These are phyloP conservation scores for Helobdella robusta DNA, from an alignment of 2,888 invertebrate species.

Conservation along the genomic window DNA sequence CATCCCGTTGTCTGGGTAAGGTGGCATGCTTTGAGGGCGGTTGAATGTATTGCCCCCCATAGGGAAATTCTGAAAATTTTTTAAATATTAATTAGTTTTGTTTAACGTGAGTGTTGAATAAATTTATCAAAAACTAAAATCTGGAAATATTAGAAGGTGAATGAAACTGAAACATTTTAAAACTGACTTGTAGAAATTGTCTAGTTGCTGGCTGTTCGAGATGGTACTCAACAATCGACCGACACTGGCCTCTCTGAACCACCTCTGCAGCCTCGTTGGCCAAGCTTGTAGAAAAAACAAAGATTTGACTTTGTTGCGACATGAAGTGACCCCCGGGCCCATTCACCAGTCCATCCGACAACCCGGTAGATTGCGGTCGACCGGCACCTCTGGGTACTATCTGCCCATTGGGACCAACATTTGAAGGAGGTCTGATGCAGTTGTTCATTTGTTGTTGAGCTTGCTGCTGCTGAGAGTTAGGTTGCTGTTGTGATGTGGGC, in stretches of 20 bases:
- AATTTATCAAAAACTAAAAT: neutral
- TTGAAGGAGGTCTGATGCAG: constrained; percentile 20
- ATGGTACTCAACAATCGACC: constrained; percentile 85
- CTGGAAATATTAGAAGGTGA: neutral
- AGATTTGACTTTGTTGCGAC: constrained; percentile 80
- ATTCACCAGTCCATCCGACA: constrained; percentile 16
- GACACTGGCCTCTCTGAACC: constrained; percentile 76
- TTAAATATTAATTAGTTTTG: neutral
- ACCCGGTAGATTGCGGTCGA: constrained; percentile 20
- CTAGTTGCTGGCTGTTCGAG: constrained; percentile 86
- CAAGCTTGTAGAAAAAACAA: constrained; percentile 85
- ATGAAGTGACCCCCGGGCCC: constrained; percentile 34
- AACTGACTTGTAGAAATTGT: constrained; percentile 72
- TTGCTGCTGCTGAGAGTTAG: neutral
- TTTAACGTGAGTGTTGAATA: neutral
- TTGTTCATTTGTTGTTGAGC: neutral
- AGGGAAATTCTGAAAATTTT: constrained; percentile 18
- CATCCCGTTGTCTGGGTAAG: constrained; percentile 15
- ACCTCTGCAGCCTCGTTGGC: constrained; percentile 91
- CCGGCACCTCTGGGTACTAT: constrained; percentile 10
- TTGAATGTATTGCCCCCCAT: constrained; percentile 34
- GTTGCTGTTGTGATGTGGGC: constrained; percentile 13
- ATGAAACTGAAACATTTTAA: too few relatives aligned
- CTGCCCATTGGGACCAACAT: constrained; percentile 13
- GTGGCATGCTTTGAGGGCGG: constrained; percentile 33